Conservation (phyloP, 2,888 invertebrate species). For the Heliothis peltigera region DNA sequence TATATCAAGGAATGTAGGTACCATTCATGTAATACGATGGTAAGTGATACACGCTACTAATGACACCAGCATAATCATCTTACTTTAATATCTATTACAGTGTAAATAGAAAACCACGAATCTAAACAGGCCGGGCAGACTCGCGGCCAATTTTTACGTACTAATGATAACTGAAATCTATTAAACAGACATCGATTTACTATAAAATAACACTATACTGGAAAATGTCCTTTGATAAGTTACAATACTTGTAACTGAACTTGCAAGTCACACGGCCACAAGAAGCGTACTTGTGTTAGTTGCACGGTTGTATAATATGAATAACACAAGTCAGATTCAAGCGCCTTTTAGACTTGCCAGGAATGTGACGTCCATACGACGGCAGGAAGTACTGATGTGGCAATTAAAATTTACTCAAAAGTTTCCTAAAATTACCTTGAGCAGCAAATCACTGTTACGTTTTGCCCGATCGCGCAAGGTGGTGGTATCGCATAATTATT, state of each 20-base stretch:
- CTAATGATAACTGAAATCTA: constrained; percentile 28
- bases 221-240: constrained; percentile 39
- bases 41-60: constrained; percentile 16
- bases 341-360: constrained; percentile 41
- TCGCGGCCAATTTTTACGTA: constrained; percentile 6
- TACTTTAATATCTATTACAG: constrained; percentile 15
- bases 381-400: constrained; percentile 13
- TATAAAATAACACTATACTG: constrained; percentile 40
- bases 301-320: constrained; percentile 1
- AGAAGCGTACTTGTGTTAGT: constrained; percentile 50
- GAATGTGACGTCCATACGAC: constrained; percentile 38
- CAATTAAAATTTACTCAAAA: constrained; percentile 42
- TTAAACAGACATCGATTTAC: constrained; percentile 47
- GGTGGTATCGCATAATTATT: constrained; percentile 2
- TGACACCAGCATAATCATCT: constrained; percentile 3
- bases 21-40: constrained; percentile 8
- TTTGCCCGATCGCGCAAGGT: background rate
- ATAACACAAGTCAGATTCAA: constrained; percentile 51
- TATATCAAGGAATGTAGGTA: constrained; percentile 41
- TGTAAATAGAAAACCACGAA: constrained; percentile 7
- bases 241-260: constrained; percentile 31
- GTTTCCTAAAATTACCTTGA: constrained; percentile 51
- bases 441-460: constrained; percentile 28
- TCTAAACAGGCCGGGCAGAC: constrained; percentile 18
- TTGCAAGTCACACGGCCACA: constrained; percentile 37